Evolutionary conservation across 1,140 invertebrate species (phyloP), one percentile per base, ranked within the genome.

Genomic region (Procambarus clarkii): DNA sequence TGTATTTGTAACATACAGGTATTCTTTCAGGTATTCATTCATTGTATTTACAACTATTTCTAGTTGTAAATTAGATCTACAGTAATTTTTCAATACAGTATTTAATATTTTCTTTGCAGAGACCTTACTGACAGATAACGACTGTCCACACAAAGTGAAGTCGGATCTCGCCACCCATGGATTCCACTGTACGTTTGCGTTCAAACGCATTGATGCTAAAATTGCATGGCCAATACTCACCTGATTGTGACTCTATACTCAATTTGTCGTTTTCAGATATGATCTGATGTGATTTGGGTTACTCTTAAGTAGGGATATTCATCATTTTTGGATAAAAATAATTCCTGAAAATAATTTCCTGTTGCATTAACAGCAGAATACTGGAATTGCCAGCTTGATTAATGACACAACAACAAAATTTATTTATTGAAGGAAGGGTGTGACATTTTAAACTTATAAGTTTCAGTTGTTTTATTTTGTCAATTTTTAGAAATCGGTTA

Each of bases 201-300:
- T 98, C 95, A 99, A 99, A 95, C 95, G 98, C 78, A 97, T 98
- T 93, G 98, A 98, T 94, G 98, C 98, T 21, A 99, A 99, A 95
- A 99, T 99, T 93, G 98, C 98, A 78, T 99, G 98, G 98, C 98
- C 98, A 78, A 93, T 93, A 44, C 79, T 93, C 64, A 86, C 89
- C 21, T 91, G 83, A 91, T 85, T 21, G n/a, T 44, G n/a, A 58
- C 15, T 4, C 24, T 50, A 24, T 58, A 58, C n/a, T 74, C 69
- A 8, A 21, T 24, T 7, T 74, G 34, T 74, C 34, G n/a, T 74
- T 74, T 9, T 24, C 69, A 74, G 24, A 74, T 34, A 74, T 24
- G 69, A 74, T 74, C 69, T 74, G 69, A 74, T 34, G 1, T 34
- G 69, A 34, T 21, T 34, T 34, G 24, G 4, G 69, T 34, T 34